Base-by-base conservation (phyloP, 2,888 invertebrate genomes). In the Girardia tigrina region DNA sequence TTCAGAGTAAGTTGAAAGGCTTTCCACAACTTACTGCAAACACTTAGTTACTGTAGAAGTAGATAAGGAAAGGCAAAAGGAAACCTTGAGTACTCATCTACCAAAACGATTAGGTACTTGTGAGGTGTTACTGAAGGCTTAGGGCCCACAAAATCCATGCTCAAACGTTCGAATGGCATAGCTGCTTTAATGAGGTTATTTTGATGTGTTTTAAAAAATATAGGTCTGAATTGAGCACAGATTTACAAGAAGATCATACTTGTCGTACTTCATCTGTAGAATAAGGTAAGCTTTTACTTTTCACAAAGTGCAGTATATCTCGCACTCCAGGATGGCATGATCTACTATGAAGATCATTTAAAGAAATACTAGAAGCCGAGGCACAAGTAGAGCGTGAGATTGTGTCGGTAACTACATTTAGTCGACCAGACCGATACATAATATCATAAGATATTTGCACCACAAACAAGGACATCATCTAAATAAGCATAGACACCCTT, bases 71-170 rank as follows among this genome's bases (percentile, higher is more conserved):
- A n/a, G n/a, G 78, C 77, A 77, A 79, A 79, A 0, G 78, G 77
- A 70, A 77, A 78, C 29, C 76, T 36, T 0, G 78, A 77, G 20
- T 29, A 79, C 27, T 78, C 78, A 42, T 79, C 78, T 0, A 79
- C 74, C n/a, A 79, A 70, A 1, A 73, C 77, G n/a, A 78, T 69
- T 12, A 78, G n/a, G 27, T 77, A 79, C 6, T 20, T 71, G 70
- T 78, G 78, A 28, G 28, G 74, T 2, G 77, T 71, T 1, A 14
- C 12, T 23, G 76, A 74, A 1, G 78, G 77, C 4, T 78, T 27
- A 23, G 77, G 78, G 0, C 78, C 78, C 29, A 78, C 78, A 42
- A 79, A 79, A 27, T 79, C 74, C 14, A 79, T 2, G 69, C 76
- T 78, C 0, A 79, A 70, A 26, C 78, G 72, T 75, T 79, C 78